phyloP scores from a whole-genome alignment of 2,113 vertebrate species.

The Ctenomys sociabilis region DNA sequence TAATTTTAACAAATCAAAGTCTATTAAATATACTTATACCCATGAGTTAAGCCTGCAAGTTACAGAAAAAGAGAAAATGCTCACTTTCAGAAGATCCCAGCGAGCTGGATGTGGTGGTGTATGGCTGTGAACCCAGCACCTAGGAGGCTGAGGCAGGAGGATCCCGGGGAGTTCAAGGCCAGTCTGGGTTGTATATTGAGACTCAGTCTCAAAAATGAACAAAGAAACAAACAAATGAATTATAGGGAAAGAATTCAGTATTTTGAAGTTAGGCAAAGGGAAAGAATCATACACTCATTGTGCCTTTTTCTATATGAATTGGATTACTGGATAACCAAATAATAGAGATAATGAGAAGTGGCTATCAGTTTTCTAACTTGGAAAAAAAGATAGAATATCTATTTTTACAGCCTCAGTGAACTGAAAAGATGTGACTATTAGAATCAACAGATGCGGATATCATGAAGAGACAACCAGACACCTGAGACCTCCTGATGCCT shows the following conservation, averaged over 20 bases:
- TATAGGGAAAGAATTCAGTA: not conserved
- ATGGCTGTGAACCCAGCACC: not conserved
- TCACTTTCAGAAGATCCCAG: not conserved
- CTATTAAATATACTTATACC: not conserved
- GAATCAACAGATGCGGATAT: not conserved
- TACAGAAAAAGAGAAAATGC: not conserved
- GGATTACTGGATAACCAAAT: not conserved
- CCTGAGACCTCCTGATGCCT: not conserved
- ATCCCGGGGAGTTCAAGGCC: not conserved
- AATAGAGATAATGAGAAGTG: not conserved
- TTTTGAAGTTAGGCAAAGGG: not conserved
- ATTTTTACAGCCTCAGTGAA: not conserved
- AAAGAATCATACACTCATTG: not conserved
- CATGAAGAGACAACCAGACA: not conserved
- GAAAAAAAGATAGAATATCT: not conserved
- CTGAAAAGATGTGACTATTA: not conserved
- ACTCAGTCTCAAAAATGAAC: not conserved
- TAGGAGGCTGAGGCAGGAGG: not conserved
- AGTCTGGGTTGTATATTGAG: not conserved
- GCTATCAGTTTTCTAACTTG: not conserved
- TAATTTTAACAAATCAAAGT: not conserved
- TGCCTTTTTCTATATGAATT: conserved; percentile 2
- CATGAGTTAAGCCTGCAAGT: not conserved
- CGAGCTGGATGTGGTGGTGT: not conserved
- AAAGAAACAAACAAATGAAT: not conserved